Evolutionary conservation across 1,140 invertebrate genomes (phyloP).

Genomic region (Caenorhabditis elegans): DNA sequence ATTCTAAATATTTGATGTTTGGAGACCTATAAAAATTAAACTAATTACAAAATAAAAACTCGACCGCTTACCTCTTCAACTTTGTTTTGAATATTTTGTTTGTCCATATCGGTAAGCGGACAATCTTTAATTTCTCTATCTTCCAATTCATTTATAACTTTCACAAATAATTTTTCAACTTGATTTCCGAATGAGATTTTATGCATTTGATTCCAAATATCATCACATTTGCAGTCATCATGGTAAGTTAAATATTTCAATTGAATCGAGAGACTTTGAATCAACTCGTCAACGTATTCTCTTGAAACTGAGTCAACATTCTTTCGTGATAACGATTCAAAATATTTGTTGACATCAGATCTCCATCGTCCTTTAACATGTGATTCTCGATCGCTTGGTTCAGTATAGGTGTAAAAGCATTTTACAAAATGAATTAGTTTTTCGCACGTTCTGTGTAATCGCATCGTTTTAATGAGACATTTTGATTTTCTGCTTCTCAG

Average conservation of each 20-base stretch:
- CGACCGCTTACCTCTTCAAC: background rate
- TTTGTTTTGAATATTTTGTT: background rate
- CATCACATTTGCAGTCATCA: background rate
- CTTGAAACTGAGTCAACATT: background rate
- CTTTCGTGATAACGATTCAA: background rate
- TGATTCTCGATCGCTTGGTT: too few species aligned
- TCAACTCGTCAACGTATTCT: background rate
- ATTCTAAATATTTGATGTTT: background rate
- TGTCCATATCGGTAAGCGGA: background rate
- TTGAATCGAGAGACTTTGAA: background rate
- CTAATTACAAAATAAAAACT: background rate
- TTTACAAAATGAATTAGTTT: background rate
- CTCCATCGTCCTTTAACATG: too few species aligned
- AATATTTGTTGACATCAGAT: background rate
- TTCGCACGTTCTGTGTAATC: background rate
- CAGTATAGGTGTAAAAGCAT: too few species aligned
- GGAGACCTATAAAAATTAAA: background rate
- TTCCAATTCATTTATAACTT: background rate
- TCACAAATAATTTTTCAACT: background rate
- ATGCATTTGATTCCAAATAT: background rate
- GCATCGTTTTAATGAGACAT: background rate
- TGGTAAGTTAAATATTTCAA: background rate
- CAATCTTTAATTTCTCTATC: background rate
- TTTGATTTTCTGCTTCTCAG: background rate
- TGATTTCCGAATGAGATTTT: background rate